Evolutionary conservation across 2,113 vertebrate genomes (phyloP).

Genomic region (Talpa occidentalis): DNA sequence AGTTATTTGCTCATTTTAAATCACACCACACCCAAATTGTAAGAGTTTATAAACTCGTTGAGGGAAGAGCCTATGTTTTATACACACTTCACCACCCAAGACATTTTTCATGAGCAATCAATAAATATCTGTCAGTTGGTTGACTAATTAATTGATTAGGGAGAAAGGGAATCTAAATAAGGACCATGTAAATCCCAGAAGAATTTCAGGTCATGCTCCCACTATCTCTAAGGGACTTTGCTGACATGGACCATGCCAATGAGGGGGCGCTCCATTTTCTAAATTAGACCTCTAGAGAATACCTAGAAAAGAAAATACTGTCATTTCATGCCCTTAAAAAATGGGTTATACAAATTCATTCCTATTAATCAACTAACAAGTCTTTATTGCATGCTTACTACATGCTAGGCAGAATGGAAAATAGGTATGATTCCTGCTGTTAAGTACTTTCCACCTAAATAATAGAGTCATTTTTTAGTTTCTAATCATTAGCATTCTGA

Average conservation of each 20-base stretch:
- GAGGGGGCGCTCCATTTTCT: slow-evolving; percentile 37
- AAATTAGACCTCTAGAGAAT: slow-evolving; percentile 59
- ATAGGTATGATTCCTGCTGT: background rate
- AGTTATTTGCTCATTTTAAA: slow-evolving; percentile 30
- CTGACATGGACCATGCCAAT: background rate
- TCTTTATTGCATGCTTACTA: slow-evolving; percentile 8
- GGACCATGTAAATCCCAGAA: background rate
- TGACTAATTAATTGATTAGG: slow-evolving; percentile 32
- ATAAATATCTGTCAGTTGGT: background rate
- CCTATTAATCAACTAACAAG: slow-evolving; percentile 3
- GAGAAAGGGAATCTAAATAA: slow-evolving; percentile 56
- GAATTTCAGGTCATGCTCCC: background rate
- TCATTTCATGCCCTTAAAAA: slow-evolving; percentile 36
- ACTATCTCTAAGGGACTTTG: background rate
- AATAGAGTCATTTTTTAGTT: background rate
- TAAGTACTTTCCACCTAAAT: slow-evolving; percentile 22
- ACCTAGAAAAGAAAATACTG: slow-evolving; percentile 8
- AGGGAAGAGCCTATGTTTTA: background rate
- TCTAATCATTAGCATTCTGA: background rate
- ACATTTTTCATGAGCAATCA: background rate
- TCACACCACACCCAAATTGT: background rate
- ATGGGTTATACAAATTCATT: background rate
- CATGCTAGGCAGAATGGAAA: background rate
- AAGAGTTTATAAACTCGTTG: slow-evolving; percentile 25
- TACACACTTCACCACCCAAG: background rate